A percentile compares a stretch with the other conserved stretches of the same genome.
Evolutionary conservation across 2,113 vertebrate species (phyloP).

Genomic region (Mugil cephalus): DNA sequence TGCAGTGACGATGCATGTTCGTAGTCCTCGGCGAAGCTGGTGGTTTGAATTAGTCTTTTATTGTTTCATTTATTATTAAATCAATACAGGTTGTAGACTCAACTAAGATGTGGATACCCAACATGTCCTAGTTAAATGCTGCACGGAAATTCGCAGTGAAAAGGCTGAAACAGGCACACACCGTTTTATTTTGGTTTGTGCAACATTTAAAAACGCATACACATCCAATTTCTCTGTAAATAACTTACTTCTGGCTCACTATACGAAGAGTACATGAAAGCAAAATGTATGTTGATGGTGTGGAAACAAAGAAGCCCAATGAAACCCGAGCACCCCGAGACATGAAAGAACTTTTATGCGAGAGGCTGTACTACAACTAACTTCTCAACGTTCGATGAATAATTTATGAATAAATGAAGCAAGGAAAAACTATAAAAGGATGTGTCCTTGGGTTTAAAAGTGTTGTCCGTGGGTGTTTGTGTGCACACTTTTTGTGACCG

Average conservation of each 20-base stretch:
- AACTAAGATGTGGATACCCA: too few relatives aligned
- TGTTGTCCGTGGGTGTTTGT: neutral
- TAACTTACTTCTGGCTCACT: neutral
- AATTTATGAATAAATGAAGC: conserved; percentile 25
- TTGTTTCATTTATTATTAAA: too few relatives aligned
- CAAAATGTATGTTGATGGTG: neutral
- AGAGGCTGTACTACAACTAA: neutral
- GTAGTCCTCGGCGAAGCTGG: neutral
- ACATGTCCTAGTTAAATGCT: too few relatives aligned
- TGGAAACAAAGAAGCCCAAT: neutral
- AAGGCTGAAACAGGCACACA: too few relatives aligned
- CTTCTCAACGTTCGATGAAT: conserved; percentile 24
- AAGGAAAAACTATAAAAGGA: neutral
- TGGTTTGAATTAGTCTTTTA: neutral
- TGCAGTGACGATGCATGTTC: neutral
- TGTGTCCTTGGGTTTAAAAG: conserved; percentile 15
- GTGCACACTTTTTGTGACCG: neutral
- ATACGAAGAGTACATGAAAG: neutral
- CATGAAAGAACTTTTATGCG: neutral
- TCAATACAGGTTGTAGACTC: too few relatives aligned
- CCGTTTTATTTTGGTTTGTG: too few relatives aligned
- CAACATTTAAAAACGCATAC: neutral
- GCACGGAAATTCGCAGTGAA: too few relatives aligned
- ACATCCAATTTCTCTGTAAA: neutral
- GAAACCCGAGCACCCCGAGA: neutral